A percentile compares a stretch with the other conserved stretches of the same genome.
These are phyloP conservation scores for Rhipidura dahli DNA, from an alignment of 2,113 vertebrate genomes.

Conservation along the genomic window DNA sequence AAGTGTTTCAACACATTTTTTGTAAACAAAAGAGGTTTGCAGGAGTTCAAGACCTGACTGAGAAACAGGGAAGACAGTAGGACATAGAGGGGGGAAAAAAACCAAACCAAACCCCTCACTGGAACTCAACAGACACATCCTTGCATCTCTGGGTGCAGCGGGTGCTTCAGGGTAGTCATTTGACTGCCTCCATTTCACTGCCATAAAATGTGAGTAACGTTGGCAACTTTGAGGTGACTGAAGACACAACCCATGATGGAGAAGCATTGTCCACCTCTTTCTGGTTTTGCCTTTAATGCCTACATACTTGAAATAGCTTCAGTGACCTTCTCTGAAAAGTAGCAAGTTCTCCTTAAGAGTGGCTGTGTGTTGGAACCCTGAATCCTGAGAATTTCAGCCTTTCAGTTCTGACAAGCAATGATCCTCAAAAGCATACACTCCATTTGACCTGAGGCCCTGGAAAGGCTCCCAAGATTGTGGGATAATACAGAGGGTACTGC, in stretches of 20 bases:
- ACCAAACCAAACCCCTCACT: not conserved
- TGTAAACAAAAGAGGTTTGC: not conserved
- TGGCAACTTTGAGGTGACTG: not conserved
- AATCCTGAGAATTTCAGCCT: too few species aligned
- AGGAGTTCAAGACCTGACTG: not conserved
- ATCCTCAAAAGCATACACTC: too few species aligned
- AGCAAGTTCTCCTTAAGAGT: accelerated
- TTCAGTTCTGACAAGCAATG: too few species aligned
- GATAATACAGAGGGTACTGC: too few species aligned
- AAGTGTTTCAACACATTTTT: not conserved
- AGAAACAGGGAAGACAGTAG: not conserved
- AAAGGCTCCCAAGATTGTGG: too few species aligned
- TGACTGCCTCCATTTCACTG: not conserved
- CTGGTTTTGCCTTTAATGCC: not conserved
- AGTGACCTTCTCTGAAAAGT: not conserved
- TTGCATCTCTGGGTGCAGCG: not conserved
- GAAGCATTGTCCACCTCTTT: not conserved
- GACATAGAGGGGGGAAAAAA: not conserved
- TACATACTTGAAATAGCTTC: accelerated
- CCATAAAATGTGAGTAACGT: not conserved
- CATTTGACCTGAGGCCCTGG: too few species aligned
- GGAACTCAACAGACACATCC: too few species aligned
- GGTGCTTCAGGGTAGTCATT: not conserved
- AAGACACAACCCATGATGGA: not conserved
- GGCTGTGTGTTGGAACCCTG: too few species aligned